Evolutionary conservation across 2,113 vertebrate species (phyloP), one percentile per base, ranked within the genome.

Genomic region (Acanthisitta chloris): DNA sequence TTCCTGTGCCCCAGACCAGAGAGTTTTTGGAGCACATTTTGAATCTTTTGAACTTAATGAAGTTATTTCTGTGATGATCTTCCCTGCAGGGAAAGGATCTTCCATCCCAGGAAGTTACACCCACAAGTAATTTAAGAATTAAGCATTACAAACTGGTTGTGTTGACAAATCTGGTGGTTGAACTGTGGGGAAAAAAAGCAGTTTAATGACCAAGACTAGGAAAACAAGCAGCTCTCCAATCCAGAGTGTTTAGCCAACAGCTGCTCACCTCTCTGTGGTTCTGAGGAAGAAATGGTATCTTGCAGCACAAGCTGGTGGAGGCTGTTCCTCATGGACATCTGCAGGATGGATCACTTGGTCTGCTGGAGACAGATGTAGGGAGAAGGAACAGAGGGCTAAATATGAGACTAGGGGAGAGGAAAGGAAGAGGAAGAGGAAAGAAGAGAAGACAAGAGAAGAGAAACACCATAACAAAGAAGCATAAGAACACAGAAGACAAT

Each of bases 91-190:
- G 58, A 67, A 46, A 77, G 48, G n/a, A 38, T 77, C 58, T 59
- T 52, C 79, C 42, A 13, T 38, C 64, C 57, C 70, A 31, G 73
- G 25, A 55, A 38, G 38, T 34, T 12, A 43, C 0, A 0, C 42
- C 71, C 12, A 4, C 33, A 70, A 45, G 25, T 29, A 10, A 38
- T 42, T 59, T 14, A 46, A 25, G 19, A 45, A 26, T 38, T 19
- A 48, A 61, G 31, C 46, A 10, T 81, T 13, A n/a, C 45, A 36
- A 38, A 38, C 31, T 17, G 17, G 19, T 21, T 0, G 0, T 15
- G 19, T 45, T 54, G 25, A 12, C 52, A 66, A 6, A 36, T 11
- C 20, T 19, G n/a, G 6, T 69, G 64, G 6, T 15, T 51, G 72
- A 69, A 17, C 45, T 40, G 67, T 14, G 64, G 34, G 20, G 11